Percentiles rank a stretch among this genome's conserved stretches.
Conservation (phyloP, 2,113 vertebrate genomes). For the Eleginops maclovinus region DNA sequence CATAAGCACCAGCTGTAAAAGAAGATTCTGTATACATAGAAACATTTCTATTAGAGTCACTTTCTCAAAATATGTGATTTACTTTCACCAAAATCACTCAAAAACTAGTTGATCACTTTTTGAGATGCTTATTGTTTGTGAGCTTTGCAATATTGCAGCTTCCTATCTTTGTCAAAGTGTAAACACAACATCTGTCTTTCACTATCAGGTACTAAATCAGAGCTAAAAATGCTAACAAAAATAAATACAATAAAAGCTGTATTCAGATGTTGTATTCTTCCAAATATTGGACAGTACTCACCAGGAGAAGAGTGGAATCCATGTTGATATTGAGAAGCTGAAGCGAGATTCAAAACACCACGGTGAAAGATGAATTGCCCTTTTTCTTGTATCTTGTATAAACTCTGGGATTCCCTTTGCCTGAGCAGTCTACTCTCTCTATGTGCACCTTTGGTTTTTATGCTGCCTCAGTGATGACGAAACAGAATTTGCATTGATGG, state of each 20-base stretch:
- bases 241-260: too few relatives aligned
- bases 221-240: not conserved
- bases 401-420: not conserved
- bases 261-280: too few relatives aligned
- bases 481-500: conserved; percentile 31
- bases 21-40: not conserved
- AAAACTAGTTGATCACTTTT: too few relatives aligned
- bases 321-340: not conserved
- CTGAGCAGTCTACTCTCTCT: not conserved
- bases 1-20: conserved; percentile 26
- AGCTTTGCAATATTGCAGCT: not conserved
- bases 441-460: not conserved
- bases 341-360: too few relatives aligned
- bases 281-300: conserved; percentile 19
- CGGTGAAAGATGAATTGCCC: not conserved
- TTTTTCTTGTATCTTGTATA: not conserved
- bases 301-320: conserved; percentile 3
- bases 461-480: not conserved
- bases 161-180: not conserved
- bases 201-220: not conserved
- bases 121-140: too few relatives aligned
- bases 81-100: too few relatives aligned
- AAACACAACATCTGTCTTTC: not conserved
- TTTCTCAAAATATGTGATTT: not conserved
- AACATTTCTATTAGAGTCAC: not conserved